A percentile compares a stretch with the other conserved stretches of the same genome.
These are phyloP conservation scores for Maniola hyperantus DNA, from an alignment of 2,888 invertebrate genomes.

Conservation along the genomic window DNA sequence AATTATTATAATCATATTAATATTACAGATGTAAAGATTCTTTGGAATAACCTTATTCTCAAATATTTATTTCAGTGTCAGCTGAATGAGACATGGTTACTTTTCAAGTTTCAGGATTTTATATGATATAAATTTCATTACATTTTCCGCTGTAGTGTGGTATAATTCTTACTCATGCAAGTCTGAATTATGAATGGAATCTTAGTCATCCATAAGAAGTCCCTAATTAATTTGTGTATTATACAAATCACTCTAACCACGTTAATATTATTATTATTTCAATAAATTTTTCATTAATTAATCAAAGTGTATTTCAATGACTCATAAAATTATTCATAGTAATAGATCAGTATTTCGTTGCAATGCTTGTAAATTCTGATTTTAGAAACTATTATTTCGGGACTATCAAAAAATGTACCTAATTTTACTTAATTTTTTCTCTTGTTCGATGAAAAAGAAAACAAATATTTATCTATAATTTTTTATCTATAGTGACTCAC, in stretches of 20 bases:
- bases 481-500: too few relatives aligned
- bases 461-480: too few relatives aligned
- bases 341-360: not conserved
- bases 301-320: not conserved
- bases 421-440: not conserved
- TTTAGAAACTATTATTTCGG: not conserved
- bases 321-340: not conserved
- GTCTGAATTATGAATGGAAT: not conserved
- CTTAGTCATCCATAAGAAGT: slow-evolving; percentile 7
- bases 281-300: too few relatives aligned
- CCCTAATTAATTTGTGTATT: slow-evolving; percentile 11
- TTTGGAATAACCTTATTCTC: too few relatives aligned
- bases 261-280: not conserved
- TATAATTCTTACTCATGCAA: not conserved
- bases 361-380: not conserved
- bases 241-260: not conserved
- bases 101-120: too few relatives aligned
- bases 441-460: too few relatives aligned
- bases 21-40: not conserved
- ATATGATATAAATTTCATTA: not conserved
- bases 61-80: too few relatives aligned
- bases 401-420: not conserved
- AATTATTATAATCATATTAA: too few relatives aligned
- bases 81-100: too few relatives aligned
- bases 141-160: not conserved